A percentile compares a stretch with the other conserved stretches of the same genome.
phyloP scores from a whole-genome alignment of 2,797 vertebrate species.

The Gorsachius magnificus region DNA sequence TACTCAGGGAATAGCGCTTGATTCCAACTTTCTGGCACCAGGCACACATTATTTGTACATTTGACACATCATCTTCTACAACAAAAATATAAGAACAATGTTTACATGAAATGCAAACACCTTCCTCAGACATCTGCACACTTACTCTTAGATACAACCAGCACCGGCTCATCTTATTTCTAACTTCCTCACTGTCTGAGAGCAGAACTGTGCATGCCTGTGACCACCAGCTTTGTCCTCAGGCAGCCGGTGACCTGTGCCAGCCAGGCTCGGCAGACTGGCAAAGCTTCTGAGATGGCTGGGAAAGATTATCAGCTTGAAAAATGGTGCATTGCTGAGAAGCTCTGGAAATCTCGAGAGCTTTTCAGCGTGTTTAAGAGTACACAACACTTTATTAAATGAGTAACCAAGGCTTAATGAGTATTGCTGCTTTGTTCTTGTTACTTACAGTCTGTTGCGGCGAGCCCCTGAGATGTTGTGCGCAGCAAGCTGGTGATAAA shows the following conservation, averaged over 20 bases:
- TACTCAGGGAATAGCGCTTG: slow-evolving; percentile 98
- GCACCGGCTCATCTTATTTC: not conserved
- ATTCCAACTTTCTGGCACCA: slow-evolving; percentile 99
- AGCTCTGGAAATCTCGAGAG: not conserved
- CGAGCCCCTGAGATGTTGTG: not conserved
- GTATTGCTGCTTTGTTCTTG: not conserved
- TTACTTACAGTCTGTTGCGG: not conserved
- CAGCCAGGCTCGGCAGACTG: not conserved
- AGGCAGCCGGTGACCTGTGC: not conserved
- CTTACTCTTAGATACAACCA: slow-evolving; percentile 33
- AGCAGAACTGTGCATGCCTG: not conserved
- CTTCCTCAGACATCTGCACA: slow-evolving; percentile 67
- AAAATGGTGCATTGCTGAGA: slow-evolving; percentile 42
- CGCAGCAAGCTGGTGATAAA: not conserved
- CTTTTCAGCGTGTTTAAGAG: not conserved
- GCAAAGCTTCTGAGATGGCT: slow-evolving; percentile 33
- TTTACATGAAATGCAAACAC: slow-evolving; percentile 78
- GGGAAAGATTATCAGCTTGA: slow-evolving; percentile 44
- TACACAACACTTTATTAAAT: not conserved
- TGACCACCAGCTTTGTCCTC: not conserved
- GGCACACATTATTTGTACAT: slow-evolving; percentile 98
- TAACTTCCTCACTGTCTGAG: not conserved
- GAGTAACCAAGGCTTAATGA: not conserved
- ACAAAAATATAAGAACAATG: slow-evolving; percentile 81
- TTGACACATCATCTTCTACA: slow-evolving; percentile 95